These are phyloP conservation scores for Engystomops pustulosus DNA, from an alignment of 2,113 vertebrate genomes.

Conservation along the genomic window DNA sequence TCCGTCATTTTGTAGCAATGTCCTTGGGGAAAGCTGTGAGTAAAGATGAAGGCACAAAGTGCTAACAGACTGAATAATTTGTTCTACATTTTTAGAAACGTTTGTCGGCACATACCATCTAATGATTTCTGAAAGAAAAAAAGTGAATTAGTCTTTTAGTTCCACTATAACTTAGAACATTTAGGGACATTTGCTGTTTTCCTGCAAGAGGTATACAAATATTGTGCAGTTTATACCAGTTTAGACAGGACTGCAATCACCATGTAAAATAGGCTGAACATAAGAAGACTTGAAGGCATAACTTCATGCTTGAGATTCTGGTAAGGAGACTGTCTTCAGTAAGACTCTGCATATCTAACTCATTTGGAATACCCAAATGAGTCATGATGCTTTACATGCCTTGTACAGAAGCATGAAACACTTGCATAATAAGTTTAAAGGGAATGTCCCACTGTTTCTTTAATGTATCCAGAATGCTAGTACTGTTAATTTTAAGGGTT, in stretches of 20 bases:
- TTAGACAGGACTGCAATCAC: conserved; percentile 2
- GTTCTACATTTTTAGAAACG: conserved; percentile 41
- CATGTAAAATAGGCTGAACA: not conserved
- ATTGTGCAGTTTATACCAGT: not conserved
- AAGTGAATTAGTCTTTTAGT: conserved; percentile 24
- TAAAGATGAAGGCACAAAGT: conserved; percentile 53
- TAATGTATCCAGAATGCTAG: too few species aligned
- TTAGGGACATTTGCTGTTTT: conserved; percentile 17
- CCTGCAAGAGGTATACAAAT: not conserved
- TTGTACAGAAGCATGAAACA: too few species aligned
- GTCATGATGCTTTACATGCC: not conserved
- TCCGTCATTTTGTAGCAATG: conserved; percentile 45
- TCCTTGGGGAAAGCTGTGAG: conserved; percentile 53
- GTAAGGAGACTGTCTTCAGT: not conserved
- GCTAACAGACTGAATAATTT: conserved; percentile 52
- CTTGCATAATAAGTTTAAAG: too few species aligned
- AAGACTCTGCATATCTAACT: conserved; percentile 5
- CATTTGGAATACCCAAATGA: not conserved
- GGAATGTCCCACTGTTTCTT: too few species aligned
- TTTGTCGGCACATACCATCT: conserved; percentile 44
- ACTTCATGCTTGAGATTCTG: not conserved
- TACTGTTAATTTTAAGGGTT: too few species aligned
- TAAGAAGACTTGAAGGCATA: conserved; percentile 11
- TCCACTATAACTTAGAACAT: conserved; percentile 27
- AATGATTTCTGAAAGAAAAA: conserved; percentile 33